A percentile compares a stretch with the other conserved stretches of the same genome.
These are phyloP conservation scores for Heliocidaris erythrogramma DNA, from an alignment of 35 echinoderm and acorn worm genomes.

Conservation along the genomic window DNA sequence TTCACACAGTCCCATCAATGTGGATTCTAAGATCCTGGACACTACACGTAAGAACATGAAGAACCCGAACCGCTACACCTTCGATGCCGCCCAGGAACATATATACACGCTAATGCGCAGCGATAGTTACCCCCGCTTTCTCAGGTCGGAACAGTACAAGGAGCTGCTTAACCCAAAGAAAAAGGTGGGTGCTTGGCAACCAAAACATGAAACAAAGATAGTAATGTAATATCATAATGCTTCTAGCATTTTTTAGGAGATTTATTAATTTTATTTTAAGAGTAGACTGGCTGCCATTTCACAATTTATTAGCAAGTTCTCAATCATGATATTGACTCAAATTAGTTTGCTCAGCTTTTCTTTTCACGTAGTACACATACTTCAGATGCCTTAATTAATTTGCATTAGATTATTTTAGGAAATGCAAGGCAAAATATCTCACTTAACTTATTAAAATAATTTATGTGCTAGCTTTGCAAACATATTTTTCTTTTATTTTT, in stretches of 20 bases:
- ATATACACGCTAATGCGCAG: slow-evolving; percentile 95
- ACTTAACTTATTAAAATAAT: not conserved
- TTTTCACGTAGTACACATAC: not conserved
- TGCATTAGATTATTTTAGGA: slow-evolving; percentile 11
- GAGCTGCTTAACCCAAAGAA: slow-evolving; percentile 99
- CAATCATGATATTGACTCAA: not conserved
- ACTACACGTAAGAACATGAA: slow-evolving; percentile 92
- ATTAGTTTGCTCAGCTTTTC: slow-evolving; percentile 11
- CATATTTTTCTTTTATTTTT: not conserved
- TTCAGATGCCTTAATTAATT: not conserved
- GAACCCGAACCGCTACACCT: slow-evolving; percentile 85
- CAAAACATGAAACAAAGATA: not conserved
- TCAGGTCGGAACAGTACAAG: slow-evolving; percentile 98
- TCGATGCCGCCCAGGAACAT: slow-evolving; percentile 97
- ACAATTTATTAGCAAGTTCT: not conserved
- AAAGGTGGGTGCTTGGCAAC: slow-evolving; percentile 75
- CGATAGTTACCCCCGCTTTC: slow-evolving; percentile 94
- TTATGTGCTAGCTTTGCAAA: not conserved
- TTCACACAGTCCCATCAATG: slow-evolving; percentile 96
- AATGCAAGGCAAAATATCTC: not conserved
- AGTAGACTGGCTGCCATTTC: not conserved
- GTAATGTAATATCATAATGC: not conserved
- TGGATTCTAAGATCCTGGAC: slow-evolving; percentile 90
- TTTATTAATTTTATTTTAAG: not conserved
- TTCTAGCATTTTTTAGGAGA: not conserved